Evolutionary conservation across 2,113 vertebrate species (phyloP), one percentile per base, ranked within the genome.

Genomic region (Crocuta crocuta): DNA sequence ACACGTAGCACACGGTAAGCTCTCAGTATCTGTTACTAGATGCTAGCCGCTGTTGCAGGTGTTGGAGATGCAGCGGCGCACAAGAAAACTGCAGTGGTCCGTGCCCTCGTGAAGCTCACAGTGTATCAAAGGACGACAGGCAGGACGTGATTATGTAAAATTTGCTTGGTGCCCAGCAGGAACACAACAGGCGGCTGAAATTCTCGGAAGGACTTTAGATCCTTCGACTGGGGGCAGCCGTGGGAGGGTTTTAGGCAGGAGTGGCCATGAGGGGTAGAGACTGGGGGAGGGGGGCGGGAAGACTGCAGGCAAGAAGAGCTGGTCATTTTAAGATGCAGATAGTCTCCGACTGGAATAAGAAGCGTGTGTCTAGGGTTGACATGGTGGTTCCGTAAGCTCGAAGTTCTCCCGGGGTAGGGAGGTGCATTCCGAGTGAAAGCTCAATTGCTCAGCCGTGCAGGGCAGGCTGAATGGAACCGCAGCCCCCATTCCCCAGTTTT

Each of bases 161-260:
- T 50, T 89, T 80, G 84, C 63, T 89, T 31, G 79, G 53, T 92
- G 78, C 45, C 1, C 23, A 85, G 63, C 39, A 93, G 83, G 71
- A 89, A 96, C 89, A 87, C 70, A 89, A 93, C 89, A 55, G 91
- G 89, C 24, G 28, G 74, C 43, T 84, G 95, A 93, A 91, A 98
- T 91, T 95, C 39, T 91, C 28, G 0, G 48, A 61, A 90, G 45
- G 74, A 84, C 50, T 39, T 70, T 84, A 86, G 87, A 79, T 81
- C 84, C 79, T 93, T 89, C 1, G 1, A 84, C 45, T 5, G 58
- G 16, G 48, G 70, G 89, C 81, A 91, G 94, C 83, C n/a, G 55
- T 90, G 87, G 97, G 92, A 24, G 45, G 87, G 70, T 96, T 97
- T 90, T 83, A 70, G 94, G 89, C 73, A 26, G 86, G 84, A 97